A percentile compares a stretch with the other conserved stretches of the same genome.
phyloP scores from a whole-genome alignment of 2,797 vertebrate genomes.

The Cichlasoma orientale region DNA sequence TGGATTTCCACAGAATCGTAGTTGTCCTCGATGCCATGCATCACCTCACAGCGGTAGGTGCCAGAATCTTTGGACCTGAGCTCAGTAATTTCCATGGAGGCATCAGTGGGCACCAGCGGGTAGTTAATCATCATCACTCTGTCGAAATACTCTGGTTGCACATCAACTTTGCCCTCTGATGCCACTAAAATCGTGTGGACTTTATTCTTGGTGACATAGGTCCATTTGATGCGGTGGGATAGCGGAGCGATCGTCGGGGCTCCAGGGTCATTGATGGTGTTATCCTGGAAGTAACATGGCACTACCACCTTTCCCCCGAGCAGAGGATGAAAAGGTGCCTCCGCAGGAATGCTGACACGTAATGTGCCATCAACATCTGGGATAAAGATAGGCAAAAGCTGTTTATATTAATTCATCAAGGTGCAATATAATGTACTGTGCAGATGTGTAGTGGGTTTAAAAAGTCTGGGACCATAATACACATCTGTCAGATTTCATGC shows the following conservation, averaged over 20 bases:
- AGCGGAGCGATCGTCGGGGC: slow-evolving; percentile 80
- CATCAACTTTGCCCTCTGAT: slow-evolving; percentile 81
- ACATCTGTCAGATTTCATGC: background rate
- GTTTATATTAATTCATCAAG: background rate
- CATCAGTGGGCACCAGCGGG: slow-evolving; percentile 87
- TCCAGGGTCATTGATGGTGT: slow-evolving; percentile 83
- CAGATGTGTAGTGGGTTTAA: background rate
- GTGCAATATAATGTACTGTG: background rate
- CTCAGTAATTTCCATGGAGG: slow-evolving; percentile 88
- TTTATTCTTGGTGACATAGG: slow-evolving; percentile 85
- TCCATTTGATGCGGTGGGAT: slow-evolving; percentile 95
- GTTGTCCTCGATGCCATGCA: slow-evolving; percentile 90
- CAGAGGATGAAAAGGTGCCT: slow-evolving; percentile 83
- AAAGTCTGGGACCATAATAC: background rate
- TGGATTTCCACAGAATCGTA: slow-evolving; percentile 87
- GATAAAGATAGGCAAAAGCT: background rate
- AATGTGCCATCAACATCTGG: slow-evolving; percentile 86
- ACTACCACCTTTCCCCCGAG: slow-evolving; percentile 89
- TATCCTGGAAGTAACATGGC: slow-evolving; percentile 95
- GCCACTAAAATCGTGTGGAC: slow-evolving; percentile 88
- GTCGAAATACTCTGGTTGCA: slow-evolving; percentile 87
- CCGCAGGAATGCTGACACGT: slow-evolving; percentile 92
- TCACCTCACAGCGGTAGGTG: slow-evolving; percentile 93
- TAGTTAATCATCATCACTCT: slow-evolving; percentile 91
- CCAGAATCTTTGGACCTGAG: slow-evolving; percentile 91